phyloP scores from a whole-genome alignment of 1,140 invertebrate genomes.

The Heliconius hewitsoni region DNA sequence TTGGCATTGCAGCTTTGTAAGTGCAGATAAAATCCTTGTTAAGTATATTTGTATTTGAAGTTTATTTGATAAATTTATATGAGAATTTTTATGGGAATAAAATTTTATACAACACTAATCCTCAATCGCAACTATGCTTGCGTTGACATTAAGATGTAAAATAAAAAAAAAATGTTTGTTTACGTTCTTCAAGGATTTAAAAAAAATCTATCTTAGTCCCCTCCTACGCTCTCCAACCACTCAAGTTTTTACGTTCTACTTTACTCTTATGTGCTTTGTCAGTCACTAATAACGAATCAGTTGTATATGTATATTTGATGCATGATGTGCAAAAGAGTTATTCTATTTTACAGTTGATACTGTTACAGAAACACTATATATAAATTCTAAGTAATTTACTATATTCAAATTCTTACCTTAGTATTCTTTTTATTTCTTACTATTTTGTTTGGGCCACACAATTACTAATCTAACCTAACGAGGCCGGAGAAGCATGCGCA shows the following conservation, averaged over 20 bases:
- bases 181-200: not conserved
- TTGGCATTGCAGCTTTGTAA: conserved; percentile 32
- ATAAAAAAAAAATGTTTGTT: not conserved
- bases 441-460: not conserved
- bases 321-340: too few relatives aligned
- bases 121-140: too few relatives aligned
- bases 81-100: not conserved
- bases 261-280: too few relatives aligned
- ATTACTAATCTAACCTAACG: conserved; percentile 3
- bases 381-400: not conserved
- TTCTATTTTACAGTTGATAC: too few relatives aligned
- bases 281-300: too few relatives aligned
- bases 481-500: not conserved
- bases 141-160: not conserved
- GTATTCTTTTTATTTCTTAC: too few relatives aligned
- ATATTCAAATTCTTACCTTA: not conserved
- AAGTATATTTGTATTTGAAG: not conserved
- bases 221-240: too few relatives aligned
- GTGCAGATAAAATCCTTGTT: conserved; percentile 12
- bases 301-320: too few relatives aligned
- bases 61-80: conserved; percentile 9
- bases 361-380: not conserved
- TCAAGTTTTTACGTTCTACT: too few relatives aligned
- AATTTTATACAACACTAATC: not conserved
- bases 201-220: too few relatives aligned